These are phyloP conservation scores for Equus quagga DNA, from an alignment of 2,113 vertebrate genomes.

Conservation along the genomic window DNA sequence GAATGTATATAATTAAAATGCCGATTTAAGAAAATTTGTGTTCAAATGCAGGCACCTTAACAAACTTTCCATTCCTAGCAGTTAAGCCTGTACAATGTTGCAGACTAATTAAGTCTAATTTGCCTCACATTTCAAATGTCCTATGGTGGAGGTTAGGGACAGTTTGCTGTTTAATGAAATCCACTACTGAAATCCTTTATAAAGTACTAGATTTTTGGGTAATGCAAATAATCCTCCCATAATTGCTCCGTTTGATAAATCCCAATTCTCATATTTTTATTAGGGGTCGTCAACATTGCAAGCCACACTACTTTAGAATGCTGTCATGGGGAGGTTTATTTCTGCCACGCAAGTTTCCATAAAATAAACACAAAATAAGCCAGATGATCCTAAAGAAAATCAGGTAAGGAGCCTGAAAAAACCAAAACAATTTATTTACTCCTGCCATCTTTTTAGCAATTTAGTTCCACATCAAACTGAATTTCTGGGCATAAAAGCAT, in stretches of 20 bases:
- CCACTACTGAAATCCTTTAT: background rate
- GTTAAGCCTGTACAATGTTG: background rate
- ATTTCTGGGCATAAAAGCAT: background rate
- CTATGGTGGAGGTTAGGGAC: background rate
- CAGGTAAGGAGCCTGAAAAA: background rate
- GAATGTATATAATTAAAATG: slow-evolving; percentile 20
- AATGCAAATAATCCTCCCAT: background rate
- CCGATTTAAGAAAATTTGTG: slow-evolving; percentile 7
- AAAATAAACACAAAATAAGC: background rate
- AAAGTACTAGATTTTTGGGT: background rate
- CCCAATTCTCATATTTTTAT: background rate
- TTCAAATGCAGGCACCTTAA: slow-evolving; percentile 25
- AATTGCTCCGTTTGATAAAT: background rate
- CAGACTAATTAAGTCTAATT: background rate
- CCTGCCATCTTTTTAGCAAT: background rate
- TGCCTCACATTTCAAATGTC: slow-evolving; percentile 24
- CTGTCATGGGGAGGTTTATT: background rate
- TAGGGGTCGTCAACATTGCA: background rate
- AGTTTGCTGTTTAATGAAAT: background rate
- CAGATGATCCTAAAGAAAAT: background rate
- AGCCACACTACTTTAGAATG: background rate
- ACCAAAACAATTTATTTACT: background rate
- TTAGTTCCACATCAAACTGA: background rate
- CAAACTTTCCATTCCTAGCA: background rate
- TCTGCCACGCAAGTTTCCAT: background rate